phyloP scores from a whole-genome alignment of 2,113 vertebrate genomes.

The Leptobrachium ailaonicum region DNA sequence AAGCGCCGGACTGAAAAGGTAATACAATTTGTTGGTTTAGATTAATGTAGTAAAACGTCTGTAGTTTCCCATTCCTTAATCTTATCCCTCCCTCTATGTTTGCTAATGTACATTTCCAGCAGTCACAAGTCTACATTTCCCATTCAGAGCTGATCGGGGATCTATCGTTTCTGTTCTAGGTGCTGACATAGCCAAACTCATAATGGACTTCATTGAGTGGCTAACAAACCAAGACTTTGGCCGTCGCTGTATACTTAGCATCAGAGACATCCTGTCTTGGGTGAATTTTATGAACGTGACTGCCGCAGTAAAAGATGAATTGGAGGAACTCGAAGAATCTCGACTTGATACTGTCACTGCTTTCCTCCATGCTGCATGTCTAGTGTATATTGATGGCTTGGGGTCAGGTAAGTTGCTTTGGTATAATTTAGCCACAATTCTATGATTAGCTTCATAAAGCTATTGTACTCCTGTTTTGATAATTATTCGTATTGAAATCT shows the following conservation, averaged over 20 bases:
- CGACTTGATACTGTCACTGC: conserved; percentile 74
- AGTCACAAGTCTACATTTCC: too few species aligned
- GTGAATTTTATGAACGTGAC: conserved; percentile 88
- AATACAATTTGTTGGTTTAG: too few species aligned
- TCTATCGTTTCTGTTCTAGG: conserved; percentile 61
- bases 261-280: conserved; percentile 91
- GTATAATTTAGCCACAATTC: too few species aligned
- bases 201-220: conserved; percentile 95
- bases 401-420: conserved; percentile 80
- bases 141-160: too few species aligned
- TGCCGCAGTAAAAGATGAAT: conserved; percentile 60
- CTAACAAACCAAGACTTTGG: conserved; percentile 89
- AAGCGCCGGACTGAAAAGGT: too few species aligned
- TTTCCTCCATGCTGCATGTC: conserved; percentile 90
- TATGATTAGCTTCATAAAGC: too few species aligned
- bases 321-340: conserved; percentile 50
- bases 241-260: conserved; percentile 83
- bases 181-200: conserved; percentile 80
- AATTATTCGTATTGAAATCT: too few species aligned
- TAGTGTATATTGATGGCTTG: conserved; percentile 91
- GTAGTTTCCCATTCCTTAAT: too few species aligned
- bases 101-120: too few species aligned
- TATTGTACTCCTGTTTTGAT: too few species aligned
- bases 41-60: too few species aligned
- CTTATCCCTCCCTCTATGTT: too few species aligned